Evolutionary conservation across 2,797 vertebrate species (phyloP).

Genomic region (Pseudochirops corinnae): DNA sequence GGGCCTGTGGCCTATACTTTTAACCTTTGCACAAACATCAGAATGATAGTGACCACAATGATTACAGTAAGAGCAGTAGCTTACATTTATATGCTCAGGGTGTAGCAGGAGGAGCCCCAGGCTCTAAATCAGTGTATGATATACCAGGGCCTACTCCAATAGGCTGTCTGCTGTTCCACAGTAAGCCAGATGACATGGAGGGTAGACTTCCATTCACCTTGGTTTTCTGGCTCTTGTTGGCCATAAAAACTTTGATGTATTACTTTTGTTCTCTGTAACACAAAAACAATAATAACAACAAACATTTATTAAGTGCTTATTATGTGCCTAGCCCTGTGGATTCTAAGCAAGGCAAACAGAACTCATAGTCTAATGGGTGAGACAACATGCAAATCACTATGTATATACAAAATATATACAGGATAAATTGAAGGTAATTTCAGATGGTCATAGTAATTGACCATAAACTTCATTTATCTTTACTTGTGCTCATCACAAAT

Average conservation of each 20-base stretch:
- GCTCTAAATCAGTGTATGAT: not conserved
- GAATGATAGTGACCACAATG: not conserved
- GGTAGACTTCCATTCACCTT: not conserved
- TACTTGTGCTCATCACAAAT: not conserved
- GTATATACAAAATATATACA: not conserved
- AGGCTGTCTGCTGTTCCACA: not conserved
- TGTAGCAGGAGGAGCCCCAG: not conserved
- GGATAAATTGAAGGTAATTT: not conserved
- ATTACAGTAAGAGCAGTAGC: not conserved
- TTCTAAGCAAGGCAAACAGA: not conserved
- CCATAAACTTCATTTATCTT: not conserved
- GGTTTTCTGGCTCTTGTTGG: not conserved
- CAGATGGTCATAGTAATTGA: not conserved
- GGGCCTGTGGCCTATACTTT: not conserved
- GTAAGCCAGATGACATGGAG: not conserved
- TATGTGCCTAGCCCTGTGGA: not conserved
- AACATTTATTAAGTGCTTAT: not conserved
- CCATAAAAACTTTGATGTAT: not conserved
- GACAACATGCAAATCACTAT: not conserved
- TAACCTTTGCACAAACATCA: not conserved
- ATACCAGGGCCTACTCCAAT: not conserved
- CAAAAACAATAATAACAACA: not conserved
- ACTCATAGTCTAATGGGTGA: not conserved
- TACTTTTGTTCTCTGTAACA: not conserved
- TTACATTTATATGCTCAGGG: not conserved